Conservation (phyloP, 2,113 vertebrate species). For the Labeo catla region DNA sequence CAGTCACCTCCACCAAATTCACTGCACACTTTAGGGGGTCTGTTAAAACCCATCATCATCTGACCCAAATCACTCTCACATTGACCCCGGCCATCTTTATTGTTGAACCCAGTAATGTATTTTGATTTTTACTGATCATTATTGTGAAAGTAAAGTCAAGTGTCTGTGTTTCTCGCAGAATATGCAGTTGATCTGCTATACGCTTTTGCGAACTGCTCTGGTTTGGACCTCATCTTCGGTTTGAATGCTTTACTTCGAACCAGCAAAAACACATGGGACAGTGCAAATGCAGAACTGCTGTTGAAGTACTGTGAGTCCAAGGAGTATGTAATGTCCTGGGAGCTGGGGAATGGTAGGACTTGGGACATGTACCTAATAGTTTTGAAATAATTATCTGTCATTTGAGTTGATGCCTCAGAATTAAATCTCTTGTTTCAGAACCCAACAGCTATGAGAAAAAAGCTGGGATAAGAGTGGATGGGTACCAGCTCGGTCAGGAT, state of each 20-base stretch:
- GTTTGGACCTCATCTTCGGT: slow-evolving; percentile 90
- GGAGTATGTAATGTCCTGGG: slow-evolving; percentile 87
- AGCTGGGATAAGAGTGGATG: slow-evolving; percentile 81
- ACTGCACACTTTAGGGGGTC: no score
- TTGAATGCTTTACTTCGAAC: slow-evolving; percentile 89
- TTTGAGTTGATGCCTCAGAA: background rate
- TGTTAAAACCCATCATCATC: no score
- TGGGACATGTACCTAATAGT: background rate
- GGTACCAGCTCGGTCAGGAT: slow-evolving; percentile 88
- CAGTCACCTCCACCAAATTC: no score
- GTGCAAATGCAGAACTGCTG: slow-evolving; percentile 81
- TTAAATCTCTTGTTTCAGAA: slow-evolving; percentile 73
- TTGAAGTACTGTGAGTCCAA: slow-evolving; percentile 83
- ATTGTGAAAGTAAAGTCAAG: background rate
- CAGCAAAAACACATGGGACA: slow-evolving; percentile 81
- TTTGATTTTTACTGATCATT: background rate
- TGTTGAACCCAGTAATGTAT: background rate
- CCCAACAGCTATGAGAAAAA: slow-evolving; percentile 95
- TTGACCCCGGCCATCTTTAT: background rate
- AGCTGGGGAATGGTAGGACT: slow-evolving; percentile 89
- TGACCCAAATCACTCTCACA: background rate
- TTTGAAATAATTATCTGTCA: background rate
- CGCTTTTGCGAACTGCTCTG: slow-evolving; percentile 83
- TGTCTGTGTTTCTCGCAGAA: slow-evolving; percentile 68
- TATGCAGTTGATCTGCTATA: slow-evolving; percentile 85